These are phyloP conservation scores for Sebastolobus altivelis DNA, from an alignment of 2,797 vertebrate genomes.

Conservation along the genomic window DNA sequence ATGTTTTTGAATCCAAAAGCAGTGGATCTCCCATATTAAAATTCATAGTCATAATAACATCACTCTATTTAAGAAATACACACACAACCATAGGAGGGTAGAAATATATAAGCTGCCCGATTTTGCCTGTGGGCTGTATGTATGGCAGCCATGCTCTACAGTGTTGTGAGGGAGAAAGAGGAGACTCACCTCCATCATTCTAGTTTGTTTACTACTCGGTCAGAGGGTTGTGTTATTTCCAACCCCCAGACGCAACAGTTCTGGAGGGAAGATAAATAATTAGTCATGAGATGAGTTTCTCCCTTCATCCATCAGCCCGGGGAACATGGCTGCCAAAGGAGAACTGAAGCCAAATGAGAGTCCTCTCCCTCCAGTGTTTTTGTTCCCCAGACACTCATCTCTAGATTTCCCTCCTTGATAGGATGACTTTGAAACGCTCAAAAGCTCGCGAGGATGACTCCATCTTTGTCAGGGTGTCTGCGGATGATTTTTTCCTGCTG, in stretches of 20 bases:
- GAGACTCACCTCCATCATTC: slow-evolving; percentile 53
- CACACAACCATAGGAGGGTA: not conserved
- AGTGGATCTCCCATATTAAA: not conserved
- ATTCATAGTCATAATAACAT: not conserved
- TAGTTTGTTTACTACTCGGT: slow-evolving; percentile 66
- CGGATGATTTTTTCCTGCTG: slow-evolving; percentile 1
- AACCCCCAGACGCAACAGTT: slow-evolving; percentile 64
- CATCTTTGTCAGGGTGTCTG: slow-evolving; percentile 46
- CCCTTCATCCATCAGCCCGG: slow-evolving; percentile 73
- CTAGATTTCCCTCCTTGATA: slow-evolving; percentile 51
- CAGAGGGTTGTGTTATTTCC: slow-evolving; percentile 60
- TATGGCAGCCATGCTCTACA: slow-evolving; percentile 23
- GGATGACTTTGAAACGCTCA: slow-evolving; percentile 50
- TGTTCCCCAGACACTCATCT: slow-evolving; percentile 39
- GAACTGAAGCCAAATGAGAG: slow-evolving; percentile 56
- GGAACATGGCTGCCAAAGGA: slow-evolving; percentile 61
- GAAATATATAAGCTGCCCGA: slow-evolving; percentile 15
- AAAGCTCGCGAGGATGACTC: slow-evolving; percentile 33
- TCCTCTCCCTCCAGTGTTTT: slow-evolving; percentile 56
- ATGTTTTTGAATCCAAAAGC: not conserved
- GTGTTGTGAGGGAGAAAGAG: slow-evolving; percentile 13
- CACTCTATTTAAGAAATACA: not conserved
- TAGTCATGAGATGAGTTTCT: slow-evolving; percentile 76
- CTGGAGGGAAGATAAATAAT: slow-evolving; percentile 76
- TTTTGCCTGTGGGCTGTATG: slow-evolving; percentile 16